Percentiles rank a stretch among this genome's conserved stretches.
phyloP scores from a whole-genome alignment of 2,888 invertebrate species.

The Cephus sareptanus region DNA sequence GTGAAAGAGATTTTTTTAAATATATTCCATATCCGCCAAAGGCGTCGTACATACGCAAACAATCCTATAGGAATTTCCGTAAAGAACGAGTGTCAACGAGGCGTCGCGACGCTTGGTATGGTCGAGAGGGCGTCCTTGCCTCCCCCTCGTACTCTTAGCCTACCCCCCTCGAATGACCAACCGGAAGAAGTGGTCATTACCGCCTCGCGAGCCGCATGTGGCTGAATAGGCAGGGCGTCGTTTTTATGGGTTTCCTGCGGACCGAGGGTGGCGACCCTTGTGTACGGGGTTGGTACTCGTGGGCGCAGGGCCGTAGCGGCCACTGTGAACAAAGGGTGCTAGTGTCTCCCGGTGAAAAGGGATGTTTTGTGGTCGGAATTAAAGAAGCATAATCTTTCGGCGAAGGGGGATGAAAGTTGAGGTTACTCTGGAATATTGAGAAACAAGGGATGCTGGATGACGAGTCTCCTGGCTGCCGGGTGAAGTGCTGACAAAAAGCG shows the following conservation, averaged over 20 bases:
- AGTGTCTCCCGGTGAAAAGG: not conserved
- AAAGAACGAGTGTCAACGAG: no score
- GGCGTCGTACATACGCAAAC: no score
- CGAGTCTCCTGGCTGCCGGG: no score
- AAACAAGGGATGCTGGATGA: conserved; percentile 1
- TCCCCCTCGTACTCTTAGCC: no score
- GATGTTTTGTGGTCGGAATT: not conserved
- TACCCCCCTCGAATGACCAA: no score
- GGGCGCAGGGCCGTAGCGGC: not conserved
- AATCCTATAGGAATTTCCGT: no score
- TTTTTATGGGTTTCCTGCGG: not conserved
- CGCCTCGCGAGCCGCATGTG: not conserved
- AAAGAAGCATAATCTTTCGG: conserved; percentile 4
- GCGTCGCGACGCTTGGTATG: no score
- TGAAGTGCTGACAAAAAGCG: not conserved
- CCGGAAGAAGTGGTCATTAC: conserved; percentile 2
- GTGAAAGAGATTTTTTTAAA: no score
- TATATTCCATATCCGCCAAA: no score
- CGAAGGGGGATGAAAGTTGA: not conserved
- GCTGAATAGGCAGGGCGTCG: not conserved
- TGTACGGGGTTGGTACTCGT: no score
- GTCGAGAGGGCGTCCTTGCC: no score
- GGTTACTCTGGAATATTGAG: not conserved
- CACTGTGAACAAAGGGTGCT: not conserved
- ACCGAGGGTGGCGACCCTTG: no score